Base-by-base conservation (phyloP, 2,888 invertebrate genomes). In the Brenthis daphne region DNA sequence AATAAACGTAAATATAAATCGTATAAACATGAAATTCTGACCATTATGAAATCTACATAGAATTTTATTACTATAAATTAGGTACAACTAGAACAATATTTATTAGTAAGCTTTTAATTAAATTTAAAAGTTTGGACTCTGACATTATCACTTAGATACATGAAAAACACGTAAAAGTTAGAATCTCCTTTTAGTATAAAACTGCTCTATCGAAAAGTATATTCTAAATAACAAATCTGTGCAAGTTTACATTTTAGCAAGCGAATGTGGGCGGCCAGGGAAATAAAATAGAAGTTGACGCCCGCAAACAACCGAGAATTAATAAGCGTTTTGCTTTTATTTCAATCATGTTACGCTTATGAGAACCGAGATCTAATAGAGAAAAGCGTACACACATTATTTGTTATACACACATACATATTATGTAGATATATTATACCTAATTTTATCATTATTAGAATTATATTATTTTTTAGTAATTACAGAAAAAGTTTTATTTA, bases 271-370 rank as follows among this genome's bases (percentile, higher is more conserved):
- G 73, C 69, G 74, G 69, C 72, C 69, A 55, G 71, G 71, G 66
- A 74, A 74, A 69, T 71, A 68, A 68, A 68, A 69, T 73, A 68
- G 61, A 51, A 71, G 66, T 58, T 68, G 74, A 74, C 71, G 69
- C 73, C 68, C 66, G 67, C 69, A 71, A 54, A 57, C 63, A 65
- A 64, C 63, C 60, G 56, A 60, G 61, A 70, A 66, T 72, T 68
- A 68, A 68, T 70, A 70, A 69, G 58, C 24, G 48, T 56, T 68
- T 68, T 70, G 63, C 48, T 68, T 70, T 73, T 70, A 65, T 68
- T 70, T 65, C 24, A 57, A 48, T 70, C 24, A 48, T 29, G 47
- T 66, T 61, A 24, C 55, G 48, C 66, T 13, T 33, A 68, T 37
- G 14, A 57, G 33, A 37, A 65, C 57, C 14, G 16, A 53, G 29